Evolutionary conservation across 1,140 invertebrate species (phyloP).

Genomic region (Ostrea edulis): DNA sequence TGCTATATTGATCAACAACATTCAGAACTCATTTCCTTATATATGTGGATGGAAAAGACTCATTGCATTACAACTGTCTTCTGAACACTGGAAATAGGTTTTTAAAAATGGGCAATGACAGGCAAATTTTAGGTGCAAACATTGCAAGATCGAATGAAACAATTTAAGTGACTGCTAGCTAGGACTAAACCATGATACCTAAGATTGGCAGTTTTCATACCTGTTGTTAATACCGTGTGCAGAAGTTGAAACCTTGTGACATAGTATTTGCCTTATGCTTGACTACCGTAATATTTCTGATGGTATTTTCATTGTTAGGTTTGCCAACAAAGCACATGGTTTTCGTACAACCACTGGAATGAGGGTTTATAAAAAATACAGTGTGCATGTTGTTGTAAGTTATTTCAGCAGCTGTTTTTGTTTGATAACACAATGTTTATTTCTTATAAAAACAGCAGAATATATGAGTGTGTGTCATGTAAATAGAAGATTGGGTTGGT

Average conservation of each 20-base stretch:
- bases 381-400: not conserved
- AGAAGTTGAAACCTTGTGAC: not conserved
- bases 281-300: not conserved
- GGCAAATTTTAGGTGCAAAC: too few species aligned
- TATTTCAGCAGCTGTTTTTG: slow-evolving; percentile 23
- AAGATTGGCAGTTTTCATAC: too few species aligned
- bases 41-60: too few species aligned
- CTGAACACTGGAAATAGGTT: too few species aligned
- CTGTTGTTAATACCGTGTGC: not conserved
- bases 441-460: not conserved
- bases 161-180: too few species aligned
- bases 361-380: not conserved
- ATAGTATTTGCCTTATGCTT: not conserved
- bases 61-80: too few species aligned
- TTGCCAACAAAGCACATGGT: slow-evolving; percentile 7
- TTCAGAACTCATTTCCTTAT: too few species aligned
- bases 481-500: not conserved
- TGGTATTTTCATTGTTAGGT: not conserved
- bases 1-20: too few species aligned
- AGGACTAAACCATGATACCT: too few species aligned
- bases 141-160: too few species aligned
- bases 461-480: not conserved
- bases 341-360: not conserved
- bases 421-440: not conserved
- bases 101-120: too few species aligned